Evolutionary conservation across 2,797 vertebrate species (phyloP), one percentile per base, ranked within the genome.

Genomic region (Limosa lapponica): DNA sequence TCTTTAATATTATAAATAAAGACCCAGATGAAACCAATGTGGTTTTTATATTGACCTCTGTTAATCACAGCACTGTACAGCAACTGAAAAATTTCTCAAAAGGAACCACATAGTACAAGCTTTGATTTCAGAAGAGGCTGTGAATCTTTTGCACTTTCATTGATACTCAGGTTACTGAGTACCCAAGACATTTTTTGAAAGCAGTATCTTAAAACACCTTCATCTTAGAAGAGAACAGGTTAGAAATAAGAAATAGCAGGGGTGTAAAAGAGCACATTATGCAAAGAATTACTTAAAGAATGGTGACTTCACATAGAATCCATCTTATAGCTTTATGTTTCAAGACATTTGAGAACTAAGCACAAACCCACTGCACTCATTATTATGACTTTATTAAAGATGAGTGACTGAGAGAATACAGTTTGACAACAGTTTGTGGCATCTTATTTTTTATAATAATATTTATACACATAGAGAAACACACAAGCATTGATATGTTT

Each of bases 321-420:
- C 0, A 1, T 41, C 22, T 34, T 78, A 65, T 6, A 95, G 14
- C 37, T 84, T 95, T 89, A 90, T 5, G 23, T 77, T 93, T 72
- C 39, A 83, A 94, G 59, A 71, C 32, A 71, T 73, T 65, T 95
- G 79, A 89, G 52, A 90, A 92, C 12, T 52, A 70, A 89, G 57
- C 16, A 25, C 28, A 95, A 95, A 46, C 6, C 52, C 89, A 88
- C 39, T 66, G 72, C 22, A 43, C 27, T 65, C 5, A 49, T 61
- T 30, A 89, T 24, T 80, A 58, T 39, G 20, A 52, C 43, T 93
- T 95, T 73, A 79, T 65, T 95, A 87, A 95, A 94, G 59, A 93
- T 37, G 54, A 95, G 32, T 17, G 41, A 84, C 34, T 67, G 37
- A 66, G 43, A 94, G 77, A 83, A 88, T 65, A 34, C 59, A 66